These are phyloP conservation scores for Cirrhinus mrigala DNA, from an alignment of 2,797 vertebrate genomes.

Conservation along the genomic window DNA sequence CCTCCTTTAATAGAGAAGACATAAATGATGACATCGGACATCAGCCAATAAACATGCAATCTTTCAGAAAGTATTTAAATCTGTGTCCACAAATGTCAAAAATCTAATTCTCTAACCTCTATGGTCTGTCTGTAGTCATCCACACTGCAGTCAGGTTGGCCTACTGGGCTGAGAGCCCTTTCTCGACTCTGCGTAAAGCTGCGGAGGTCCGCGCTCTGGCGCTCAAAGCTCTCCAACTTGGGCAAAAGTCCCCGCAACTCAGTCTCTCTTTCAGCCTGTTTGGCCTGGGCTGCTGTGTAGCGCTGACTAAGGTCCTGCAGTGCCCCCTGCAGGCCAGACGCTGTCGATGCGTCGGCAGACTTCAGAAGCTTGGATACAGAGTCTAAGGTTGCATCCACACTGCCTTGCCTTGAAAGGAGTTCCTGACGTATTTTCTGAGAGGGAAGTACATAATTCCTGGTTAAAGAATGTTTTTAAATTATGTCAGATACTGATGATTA, in stretches of 20 bases:
- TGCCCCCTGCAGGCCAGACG: conserved; percentile 83
- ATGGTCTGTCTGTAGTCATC: conserved; percentile 90
- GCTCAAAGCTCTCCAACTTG: conserved; percentile 89
- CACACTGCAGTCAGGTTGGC: conserved; percentile 89
- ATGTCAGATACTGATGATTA: neutral
- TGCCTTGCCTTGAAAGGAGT: conserved; percentile 90
- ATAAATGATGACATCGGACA: neutral
- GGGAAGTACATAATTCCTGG: neutral
- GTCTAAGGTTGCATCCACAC: conserved; percentile 90
- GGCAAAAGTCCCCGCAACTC: conserved; percentile 87
- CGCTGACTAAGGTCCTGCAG: conserved; percentile 81
- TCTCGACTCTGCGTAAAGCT: conserved; percentile 84
- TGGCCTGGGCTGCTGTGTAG: conserved; percentile 82
- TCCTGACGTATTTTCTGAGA: conserved; percentile 93
- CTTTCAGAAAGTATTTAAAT: conserved; percentile 5
- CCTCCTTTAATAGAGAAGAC: conserved; percentile 79
- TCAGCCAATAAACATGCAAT: conserved; percentile 6
- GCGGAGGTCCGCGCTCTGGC: conserved; percentile 84
- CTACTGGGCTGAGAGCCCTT: conserved; percentile 82
- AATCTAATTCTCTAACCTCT: conserved; percentile 78
- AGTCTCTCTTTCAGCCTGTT: conserved; percentile 83
- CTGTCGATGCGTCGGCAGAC: conserved; percentile 83
- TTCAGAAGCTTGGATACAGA: conserved; percentile 87
- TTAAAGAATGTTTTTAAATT: neutral
- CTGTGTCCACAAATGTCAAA: neutral